These are phyloP conservation scores for Drosophila arawakana DNA, from an alignment of 1,140 invertebrate genomes.

Conservation along the genomic window DNA sequence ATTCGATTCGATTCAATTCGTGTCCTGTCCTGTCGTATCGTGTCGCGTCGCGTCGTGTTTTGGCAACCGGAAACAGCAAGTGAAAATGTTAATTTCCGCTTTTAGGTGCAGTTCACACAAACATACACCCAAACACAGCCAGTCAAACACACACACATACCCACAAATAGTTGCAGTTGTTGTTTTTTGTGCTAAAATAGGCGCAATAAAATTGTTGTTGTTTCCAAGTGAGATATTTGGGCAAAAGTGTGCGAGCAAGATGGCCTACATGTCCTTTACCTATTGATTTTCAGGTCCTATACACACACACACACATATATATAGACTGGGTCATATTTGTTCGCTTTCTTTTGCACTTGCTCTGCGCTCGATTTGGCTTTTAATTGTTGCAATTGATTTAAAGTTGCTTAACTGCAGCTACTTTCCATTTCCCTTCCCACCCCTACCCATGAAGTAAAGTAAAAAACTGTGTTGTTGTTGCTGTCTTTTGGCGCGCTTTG, in stretches of 20 bases:
- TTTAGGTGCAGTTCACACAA: slow-evolving; percentile 47
- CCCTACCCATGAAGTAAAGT: background rate
- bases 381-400: slow-evolving; percentile 54
- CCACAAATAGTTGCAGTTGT: background rate
- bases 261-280: slow-evolving; percentile 30
- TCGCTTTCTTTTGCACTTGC: background rate
- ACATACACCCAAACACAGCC: slow-evolving; percentile 20
- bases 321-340: background rate
- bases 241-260: slow-evolving; percentile 31
- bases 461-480: background rate
- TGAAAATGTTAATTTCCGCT: slow-evolving; percentile 80
- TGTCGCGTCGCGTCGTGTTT: slow-evolving; percentile 15
- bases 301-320: slow-evolving; percentile 15
- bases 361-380: slow-evolving; percentile 33
- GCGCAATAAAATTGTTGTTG: slow-evolving; percentile 35
- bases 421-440: background rate
- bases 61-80: slow-evolving; percentile 73
- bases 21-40: slow-evolving; percentile 11
- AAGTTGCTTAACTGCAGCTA: slow-evolving; percentile 12
- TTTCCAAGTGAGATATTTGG: slow-evolving; percentile 6
- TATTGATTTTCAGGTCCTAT: slow-evolving; percentile 50
- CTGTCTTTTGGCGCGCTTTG: slow-evolving; percentile 42
- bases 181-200: slow-evolving; percentile 67
- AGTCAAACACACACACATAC: background rate
- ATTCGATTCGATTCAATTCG: slow-evolving; percentile 16